Evolutionary conservation across 2,797 vertebrate species (phyloP).

Genomic region (Crossoptilon crossoptilon): DNA sequence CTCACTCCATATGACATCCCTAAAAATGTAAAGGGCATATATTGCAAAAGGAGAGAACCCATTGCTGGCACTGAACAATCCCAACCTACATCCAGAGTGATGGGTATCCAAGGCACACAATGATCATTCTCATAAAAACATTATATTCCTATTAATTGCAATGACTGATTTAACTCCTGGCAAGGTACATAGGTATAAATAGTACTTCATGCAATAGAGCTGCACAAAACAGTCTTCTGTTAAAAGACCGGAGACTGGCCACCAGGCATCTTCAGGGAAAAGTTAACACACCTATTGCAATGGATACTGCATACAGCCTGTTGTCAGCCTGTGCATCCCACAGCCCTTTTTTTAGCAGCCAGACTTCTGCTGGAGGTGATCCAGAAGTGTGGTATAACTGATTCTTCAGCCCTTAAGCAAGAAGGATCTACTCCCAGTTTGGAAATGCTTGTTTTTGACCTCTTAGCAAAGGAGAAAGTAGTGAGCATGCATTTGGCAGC

Average conservation of each 20-base stretch:
- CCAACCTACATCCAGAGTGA: background rate
- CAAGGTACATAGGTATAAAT: background rate
- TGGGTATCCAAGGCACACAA: background rate
- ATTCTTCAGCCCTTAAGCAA: background rate
- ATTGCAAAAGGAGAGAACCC: background rate
- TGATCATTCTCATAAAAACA: background rate
- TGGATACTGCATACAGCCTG: background rate
- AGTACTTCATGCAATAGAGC: rapidly evolving
- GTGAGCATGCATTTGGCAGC: background rate
- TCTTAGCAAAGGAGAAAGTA: background rate
- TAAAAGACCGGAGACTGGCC: background rate
- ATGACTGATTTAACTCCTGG: background rate
- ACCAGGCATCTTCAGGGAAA: background rate
- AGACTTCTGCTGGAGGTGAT: background rate
- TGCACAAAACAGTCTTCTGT: background rate
- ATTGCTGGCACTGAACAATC: background rate
- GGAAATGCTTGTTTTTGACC: no score
- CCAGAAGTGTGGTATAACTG: background rate
- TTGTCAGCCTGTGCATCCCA: background rate
- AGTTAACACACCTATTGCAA: background rate
- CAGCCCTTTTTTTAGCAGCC: background rate
- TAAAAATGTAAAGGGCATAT: background rate
- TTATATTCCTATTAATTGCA: background rate
- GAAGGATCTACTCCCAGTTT: background rate
- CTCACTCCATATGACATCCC: background rate